Conservation (phyloP, 64 coral and sea anemone genomes). For the Platygyra sinensis region DNA sequence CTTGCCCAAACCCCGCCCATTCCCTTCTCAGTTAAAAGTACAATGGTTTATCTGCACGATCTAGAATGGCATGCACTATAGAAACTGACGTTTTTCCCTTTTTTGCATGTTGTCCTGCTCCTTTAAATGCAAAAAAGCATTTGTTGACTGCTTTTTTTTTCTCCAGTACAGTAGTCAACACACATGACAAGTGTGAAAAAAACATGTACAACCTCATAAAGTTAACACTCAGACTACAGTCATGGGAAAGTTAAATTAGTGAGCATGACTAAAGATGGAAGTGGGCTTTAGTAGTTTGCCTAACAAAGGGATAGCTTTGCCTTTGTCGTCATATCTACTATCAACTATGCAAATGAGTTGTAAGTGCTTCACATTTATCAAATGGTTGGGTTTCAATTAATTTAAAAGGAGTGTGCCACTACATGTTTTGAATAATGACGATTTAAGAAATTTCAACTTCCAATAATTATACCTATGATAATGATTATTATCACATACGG, state of each 20-base stretch:
- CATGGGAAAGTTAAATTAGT: too few species aligned
- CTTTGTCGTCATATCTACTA: too few species aligned
- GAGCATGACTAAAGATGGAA: too few species aligned
- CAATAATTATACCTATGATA: neutral
- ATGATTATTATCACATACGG: neutral
- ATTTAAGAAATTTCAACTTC: conserved; percentile 4
- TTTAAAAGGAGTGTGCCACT: conserved; percentile 33
- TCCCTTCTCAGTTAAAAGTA: too few species aligned
- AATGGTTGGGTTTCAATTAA: conserved; percentile 8
- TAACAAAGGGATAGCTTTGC: too few species aligned
- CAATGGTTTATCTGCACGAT: neutral
- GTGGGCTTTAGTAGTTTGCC: too few species aligned
- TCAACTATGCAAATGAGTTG: too few species aligned
- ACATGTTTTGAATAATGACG: conserved; percentile 34
- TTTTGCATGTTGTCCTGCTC: neutral
- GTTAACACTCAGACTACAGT: too few species aligned
- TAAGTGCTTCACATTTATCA: too few species aligned
- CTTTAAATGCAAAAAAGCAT: neutral
- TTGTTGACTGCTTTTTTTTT: neutral
- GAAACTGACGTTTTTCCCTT: neutral
- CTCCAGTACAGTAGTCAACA: neutral
- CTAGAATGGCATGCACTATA: neutral
- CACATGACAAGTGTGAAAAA: neutral
- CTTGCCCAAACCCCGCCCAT: too few species aligned
- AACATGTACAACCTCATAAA: too few species aligned